phyloP scores from a whole-genome alignment of 2,113 vertebrate genomes.

The Prunella himalayana region DNA sequence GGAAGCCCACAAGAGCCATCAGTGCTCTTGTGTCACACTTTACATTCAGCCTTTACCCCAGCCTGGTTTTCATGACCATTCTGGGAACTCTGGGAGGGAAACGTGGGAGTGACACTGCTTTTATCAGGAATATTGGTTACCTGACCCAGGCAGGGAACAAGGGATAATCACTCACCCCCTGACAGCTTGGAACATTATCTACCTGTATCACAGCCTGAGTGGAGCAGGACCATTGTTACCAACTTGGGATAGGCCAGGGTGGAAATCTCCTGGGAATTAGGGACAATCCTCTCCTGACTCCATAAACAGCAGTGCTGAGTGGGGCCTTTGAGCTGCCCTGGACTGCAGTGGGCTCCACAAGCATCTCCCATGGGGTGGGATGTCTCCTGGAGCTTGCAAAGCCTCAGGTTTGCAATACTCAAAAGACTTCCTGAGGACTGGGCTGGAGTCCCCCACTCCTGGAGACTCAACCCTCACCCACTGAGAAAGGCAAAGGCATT shows the following conservation, averaged over 20 bases:
- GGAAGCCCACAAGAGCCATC: background rate
- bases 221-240: background rate
- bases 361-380: too few species aligned
- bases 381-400: background rate
- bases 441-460: background rate
- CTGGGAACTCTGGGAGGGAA: background rate
- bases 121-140: background rate
- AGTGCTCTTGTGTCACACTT: background rate
- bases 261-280: background rate
- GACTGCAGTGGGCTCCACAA: background rate
- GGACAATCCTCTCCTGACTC: background rate
- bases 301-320: fast-evolving
- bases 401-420: background rate
- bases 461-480: background rate
- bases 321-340: background rate
- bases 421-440: background rate
- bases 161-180: background rate
- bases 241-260: background rate
- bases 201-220: background rate
- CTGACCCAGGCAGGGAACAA: constrained; percentile 29
- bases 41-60: background rate
- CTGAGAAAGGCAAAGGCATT: background rate
- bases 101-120: background rate
- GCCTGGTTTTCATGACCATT: background rate
- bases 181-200: background rate